phyloP scores from a whole-genome alignment of 2,113 vertebrate species.

The Caretta caretta region DNA sequence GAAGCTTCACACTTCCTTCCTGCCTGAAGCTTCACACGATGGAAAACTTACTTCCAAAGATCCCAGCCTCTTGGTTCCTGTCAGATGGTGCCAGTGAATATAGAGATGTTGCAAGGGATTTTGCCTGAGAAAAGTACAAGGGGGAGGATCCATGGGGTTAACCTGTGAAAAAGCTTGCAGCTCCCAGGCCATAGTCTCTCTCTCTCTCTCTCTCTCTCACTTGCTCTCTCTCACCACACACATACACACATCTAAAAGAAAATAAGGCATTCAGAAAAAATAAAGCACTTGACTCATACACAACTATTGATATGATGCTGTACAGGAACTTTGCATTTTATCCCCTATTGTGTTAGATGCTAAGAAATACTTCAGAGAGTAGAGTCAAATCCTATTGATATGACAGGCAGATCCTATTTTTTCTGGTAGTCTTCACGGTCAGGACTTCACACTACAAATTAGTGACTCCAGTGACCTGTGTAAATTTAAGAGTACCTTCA shows the following conservation, averaged over 20 bases:
- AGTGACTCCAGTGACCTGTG: slow-evolving; percentile 55
- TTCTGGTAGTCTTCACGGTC: slow-evolving; percentile 19
- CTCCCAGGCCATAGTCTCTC: neutral
- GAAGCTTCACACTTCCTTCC: too few species aligned
- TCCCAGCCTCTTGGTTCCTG: neutral
- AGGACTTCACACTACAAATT: slow-evolving; percentile 53
- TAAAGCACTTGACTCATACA: neutral
- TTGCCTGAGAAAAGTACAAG: neutral
- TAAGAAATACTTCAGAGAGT: neutral
- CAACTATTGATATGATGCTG: neutral
- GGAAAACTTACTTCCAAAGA: neutral
- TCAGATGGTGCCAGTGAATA: neutral
- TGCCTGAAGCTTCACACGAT: neutral
- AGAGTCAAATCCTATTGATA: slow-evolving; percentile 2
- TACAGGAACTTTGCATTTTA: neutral
- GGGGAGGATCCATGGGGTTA: neutral
- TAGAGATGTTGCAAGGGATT: neutral
- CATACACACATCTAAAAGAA: neutral
- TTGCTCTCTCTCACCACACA: neutral
- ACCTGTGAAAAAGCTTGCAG: neutral
- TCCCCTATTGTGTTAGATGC: neutral
- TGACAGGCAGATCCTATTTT: slow-evolving; percentile 23
- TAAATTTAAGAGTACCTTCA: slow-evolving; percentile 63
- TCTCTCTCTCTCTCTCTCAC: neutral
- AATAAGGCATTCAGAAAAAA: neutral